phyloP scores from a whole-genome alignment of 2,888 invertebrate genomes.

The Cryptophagus acutangulus region DNA sequence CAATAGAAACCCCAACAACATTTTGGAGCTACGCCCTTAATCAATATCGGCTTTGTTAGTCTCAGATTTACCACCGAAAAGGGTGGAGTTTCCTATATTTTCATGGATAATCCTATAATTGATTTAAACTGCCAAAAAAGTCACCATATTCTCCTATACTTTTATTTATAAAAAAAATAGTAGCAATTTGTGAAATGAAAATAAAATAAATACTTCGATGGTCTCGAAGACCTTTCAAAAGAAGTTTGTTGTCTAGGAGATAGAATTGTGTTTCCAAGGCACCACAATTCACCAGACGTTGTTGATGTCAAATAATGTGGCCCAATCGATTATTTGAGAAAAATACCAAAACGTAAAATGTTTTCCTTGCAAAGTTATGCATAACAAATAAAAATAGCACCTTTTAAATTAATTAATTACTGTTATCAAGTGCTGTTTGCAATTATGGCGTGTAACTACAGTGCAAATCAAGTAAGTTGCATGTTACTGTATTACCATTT shows the following conservation, averaged over 20 bases:
- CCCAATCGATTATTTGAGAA: slow-evolving; percentile 10
- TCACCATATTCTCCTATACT: neutral
- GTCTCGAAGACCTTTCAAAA: neutral
- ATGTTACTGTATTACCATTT: neutral
- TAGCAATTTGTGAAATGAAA: neutral
- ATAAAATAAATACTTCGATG: neutral
- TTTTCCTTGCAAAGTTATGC: slow-evolving; percentile 5
- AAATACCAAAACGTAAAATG: neutral
- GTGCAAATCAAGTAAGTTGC: slow-evolving; percentile 27
- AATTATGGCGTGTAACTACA: slow-evolving; percentile 26
- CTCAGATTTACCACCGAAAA: slow-evolving; percentile 17
- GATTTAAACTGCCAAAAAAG: neutral
- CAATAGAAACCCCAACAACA: slow-evolving; percentile 23
- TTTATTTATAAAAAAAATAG: neutral
- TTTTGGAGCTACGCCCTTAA: slow-evolving; percentile 27
- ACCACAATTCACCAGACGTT: slow-evolving; percentile 4
- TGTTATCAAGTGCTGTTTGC: too few relatives aligned
- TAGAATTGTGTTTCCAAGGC: slow-evolving; percentile 17
- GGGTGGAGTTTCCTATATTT: slow-evolving; percentile 26
- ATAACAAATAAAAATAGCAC: slow-evolving; percentile 6
- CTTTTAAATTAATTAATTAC: slow-evolving; percentile 8
- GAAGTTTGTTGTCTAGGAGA: slow-evolving; percentile 11
- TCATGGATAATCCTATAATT: neutral
- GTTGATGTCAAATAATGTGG: slow-evolving; percentile 8
- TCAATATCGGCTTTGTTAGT: slow-evolving; percentile 34